Evolutionary conservation across 1,140 invertebrate species (phyloP).

Genomic region (Pogonognathellus flavescens): DNA sequence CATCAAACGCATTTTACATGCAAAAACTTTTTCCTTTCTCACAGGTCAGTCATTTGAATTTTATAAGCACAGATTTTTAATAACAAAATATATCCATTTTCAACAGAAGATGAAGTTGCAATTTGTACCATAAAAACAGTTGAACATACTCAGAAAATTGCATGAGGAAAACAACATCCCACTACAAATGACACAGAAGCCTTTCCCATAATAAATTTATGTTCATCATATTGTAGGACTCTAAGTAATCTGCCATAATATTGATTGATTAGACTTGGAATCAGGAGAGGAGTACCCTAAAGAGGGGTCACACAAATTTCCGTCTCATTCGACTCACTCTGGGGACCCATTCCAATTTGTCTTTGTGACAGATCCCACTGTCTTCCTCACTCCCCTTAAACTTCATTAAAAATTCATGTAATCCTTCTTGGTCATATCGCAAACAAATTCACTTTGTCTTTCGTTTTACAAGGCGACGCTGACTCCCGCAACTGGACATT

Average conservation of each 20-base stretch:
- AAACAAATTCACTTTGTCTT: background rate
- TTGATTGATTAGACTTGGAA: constrained; percentile 12
- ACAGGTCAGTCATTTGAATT: too few relatives aligned
- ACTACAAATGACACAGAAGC: too few relatives aligned
- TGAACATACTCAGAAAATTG: too few relatives aligned
- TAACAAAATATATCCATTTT: too few relatives aligned
- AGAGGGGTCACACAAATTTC: constrained; percentile 36
- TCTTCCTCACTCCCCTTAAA: constrained; percentile 20
- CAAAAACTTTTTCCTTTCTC: too few relatives aligned
- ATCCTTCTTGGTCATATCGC: background rate
- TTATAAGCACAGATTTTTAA: too few relatives aligned
- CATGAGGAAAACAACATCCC: too few relatives aligned
- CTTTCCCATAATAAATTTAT: background rate
- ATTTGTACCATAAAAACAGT: too few relatives aligned
- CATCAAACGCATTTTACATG: too few relatives aligned
- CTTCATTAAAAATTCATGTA: constrained; percentile 35
- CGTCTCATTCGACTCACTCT: constrained; percentile 51
- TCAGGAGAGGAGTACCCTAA: background rate
- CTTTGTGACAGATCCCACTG: constrained; percentile 54
- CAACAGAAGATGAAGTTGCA: too few relatives aligned
- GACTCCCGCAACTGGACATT: background rate
- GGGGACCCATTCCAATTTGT: constrained; percentile 65
- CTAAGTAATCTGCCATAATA: background rate
- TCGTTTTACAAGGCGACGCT: background rate
- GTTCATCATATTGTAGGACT: background rate